Evolutionary conservation across 2,113 vertebrate genomes (phyloP), one percentile per base, ranked within the genome.

Genomic region (Rhinopithecus roxellana): DNA sequence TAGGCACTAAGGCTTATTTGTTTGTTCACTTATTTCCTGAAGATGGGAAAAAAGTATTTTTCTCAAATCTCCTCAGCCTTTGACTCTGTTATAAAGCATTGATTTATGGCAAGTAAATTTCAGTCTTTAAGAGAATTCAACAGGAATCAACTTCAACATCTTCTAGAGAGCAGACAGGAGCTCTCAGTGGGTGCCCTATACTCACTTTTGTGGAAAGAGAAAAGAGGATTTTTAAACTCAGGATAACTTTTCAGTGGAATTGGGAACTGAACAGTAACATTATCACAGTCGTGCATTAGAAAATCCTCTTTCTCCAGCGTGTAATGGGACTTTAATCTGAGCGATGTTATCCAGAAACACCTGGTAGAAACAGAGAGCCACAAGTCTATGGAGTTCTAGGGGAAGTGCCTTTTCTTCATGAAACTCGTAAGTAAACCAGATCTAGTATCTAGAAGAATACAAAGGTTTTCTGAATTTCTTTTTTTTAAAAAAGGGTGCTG

Each of bases 261-360:
- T 98, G 99, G 64, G 88, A 98, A 98, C 97, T 98, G 98, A 98
- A 97, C 97, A 97, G 99, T 98, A 98, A 98, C 97, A 91, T 92
- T 98, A 98, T 97, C 96, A 98, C 87, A 97, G 87, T 96, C 97
- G 93, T 98, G 88, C 70, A 90, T 95, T 55, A 97, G 96, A 98
- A 97, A 98, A 89, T 96, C 92, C 98, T 98, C 98, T 98, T 97
- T 95, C 57, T 75, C 22, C 93, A 96, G 96, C 97, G 90, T 96
- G 83, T 87, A 77, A 12, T 35, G 13, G 88, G 89, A 70, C 97
- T 98, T 98, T 98, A 96, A 97, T 97, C 70, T 97, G 95, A 97
- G 84, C 97, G 97, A 97, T 85, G 94, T 97, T 96, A 98, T 98
- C 98, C 96, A 95, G 95, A 98, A 98, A 98, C 96, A 85, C 98